phyloP scores from a whole-genome alignment of 2,797 vertebrate species.

The Accipiter minullus region DNA sequence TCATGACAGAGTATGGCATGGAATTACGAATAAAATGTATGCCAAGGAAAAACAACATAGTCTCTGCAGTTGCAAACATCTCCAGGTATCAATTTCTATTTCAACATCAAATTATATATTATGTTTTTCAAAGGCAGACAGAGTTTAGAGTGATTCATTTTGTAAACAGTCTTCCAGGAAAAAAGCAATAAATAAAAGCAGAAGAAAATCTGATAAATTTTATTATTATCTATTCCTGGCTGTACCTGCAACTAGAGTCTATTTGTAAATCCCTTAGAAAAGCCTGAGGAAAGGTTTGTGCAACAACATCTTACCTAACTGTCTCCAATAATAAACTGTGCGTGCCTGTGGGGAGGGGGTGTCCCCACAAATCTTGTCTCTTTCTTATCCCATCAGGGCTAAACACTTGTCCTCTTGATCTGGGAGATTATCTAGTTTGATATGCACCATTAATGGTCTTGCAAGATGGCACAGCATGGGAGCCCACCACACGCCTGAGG shows the following conservation, averaged over 20 bases:
- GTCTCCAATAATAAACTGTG: background rate
- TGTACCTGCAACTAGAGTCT: background rate
- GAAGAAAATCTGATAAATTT: background rate
- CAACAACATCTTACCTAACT: background rate
- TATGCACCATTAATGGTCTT: rapidly evolving
- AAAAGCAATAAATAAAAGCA: background rate
- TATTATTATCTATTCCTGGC: background rate
- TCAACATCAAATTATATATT: background rate
- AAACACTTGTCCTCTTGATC: background rate
- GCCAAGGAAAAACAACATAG: background rate
- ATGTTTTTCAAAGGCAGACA: background rate
- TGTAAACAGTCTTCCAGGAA: background rate
- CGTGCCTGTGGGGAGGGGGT: background rate
- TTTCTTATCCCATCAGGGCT: background rate
- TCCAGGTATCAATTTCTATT: background rate
- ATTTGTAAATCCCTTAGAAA: background rate
- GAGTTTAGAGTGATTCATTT: background rate
- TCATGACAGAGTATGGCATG: rapidly evolving
- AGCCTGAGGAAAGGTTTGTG: background rate
- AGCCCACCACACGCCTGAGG: background rate
- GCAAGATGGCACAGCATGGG: rapidly evolving
- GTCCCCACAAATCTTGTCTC: background rate
- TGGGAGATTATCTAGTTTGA: background rate
- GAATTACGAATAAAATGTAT: rapidly evolving
- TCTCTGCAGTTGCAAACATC: background rate